Evolutionary conservation across 2,888 invertebrate species (phyloP).

Genomic region (Paralinhomoeus sp.): DNA sequence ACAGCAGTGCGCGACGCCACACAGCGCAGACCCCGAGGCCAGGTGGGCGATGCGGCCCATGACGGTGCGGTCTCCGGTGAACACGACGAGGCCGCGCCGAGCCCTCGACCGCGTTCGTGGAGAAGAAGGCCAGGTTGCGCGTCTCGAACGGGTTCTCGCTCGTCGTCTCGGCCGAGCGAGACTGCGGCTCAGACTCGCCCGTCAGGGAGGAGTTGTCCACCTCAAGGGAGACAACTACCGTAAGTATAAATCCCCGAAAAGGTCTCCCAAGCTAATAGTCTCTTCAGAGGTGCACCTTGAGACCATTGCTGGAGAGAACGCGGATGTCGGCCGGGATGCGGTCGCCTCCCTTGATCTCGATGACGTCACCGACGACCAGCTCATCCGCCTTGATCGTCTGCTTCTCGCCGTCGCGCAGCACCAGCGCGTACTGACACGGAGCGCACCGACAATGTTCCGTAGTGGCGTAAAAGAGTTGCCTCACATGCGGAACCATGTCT

Average conservation of each 20-base stretch:
- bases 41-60: constrained; percentile 45
- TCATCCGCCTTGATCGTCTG: constrained; percentile 39
- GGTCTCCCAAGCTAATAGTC: no score
- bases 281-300: constrained; percentile 47
- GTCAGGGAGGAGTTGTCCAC: constrained; percentile 35
- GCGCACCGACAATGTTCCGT: no score
- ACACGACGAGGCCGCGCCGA: constrained; percentile 42
- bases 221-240: no score
- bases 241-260: no score
- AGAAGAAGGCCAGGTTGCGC: constrained; percentile 34
- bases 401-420: constrained; percentile 36
- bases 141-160: constrained; percentile 34
- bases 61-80: constrained; percentile 43
- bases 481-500: constrained; percentile 40
- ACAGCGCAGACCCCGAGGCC: constrained; percentile 33
- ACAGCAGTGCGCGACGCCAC: no score
- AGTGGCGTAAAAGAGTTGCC: no score
- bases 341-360: constrained; percentile 97
- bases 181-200: constrained; percentile 34
- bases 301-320: constrained; percentile 73
- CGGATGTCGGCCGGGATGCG: constrained; percentile 92
- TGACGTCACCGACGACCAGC: constrained; percentile 82
- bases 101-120: constrained; percentile 34
- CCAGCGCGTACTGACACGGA: constrained; percentile 23
- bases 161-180: constrained; percentile 30